phyloP scores from a whole-genome alignment of 2,113 vertebrate genomes.

The Lanius collurio region DNA sequence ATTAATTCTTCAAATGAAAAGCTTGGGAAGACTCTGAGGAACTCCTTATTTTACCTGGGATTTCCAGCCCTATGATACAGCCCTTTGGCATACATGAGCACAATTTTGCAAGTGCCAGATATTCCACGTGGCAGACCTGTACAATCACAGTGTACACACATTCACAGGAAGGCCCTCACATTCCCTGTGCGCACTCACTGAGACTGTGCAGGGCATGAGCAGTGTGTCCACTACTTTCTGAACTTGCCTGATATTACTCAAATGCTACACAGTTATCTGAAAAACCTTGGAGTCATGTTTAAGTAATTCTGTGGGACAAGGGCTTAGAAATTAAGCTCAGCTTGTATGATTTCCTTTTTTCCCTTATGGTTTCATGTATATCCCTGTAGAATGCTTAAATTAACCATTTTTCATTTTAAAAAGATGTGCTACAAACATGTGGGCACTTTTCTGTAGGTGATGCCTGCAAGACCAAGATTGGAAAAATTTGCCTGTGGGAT shows the following conservation, averaged over 20 bases:
- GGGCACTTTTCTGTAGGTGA: not conserved
- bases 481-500: not conserved
- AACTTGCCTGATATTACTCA: not conserved
- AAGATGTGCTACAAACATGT: not conserved
- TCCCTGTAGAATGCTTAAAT: not conserved
- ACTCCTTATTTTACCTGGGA: not conserved
- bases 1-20: not conserved
- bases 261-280: not conserved
- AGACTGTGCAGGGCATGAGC: not conserved
- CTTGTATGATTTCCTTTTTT: not conserved
- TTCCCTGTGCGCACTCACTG: not conserved
- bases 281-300: not conserved
- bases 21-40: not conserved
- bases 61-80: not conserved
- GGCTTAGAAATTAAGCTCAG: not conserved
- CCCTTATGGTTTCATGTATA: not conserved
- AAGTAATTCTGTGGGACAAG: not conserved
- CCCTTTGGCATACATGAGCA: not conserved
- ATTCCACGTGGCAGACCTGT: not conserved
- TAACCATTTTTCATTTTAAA: not conserved
- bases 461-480: not conserved
- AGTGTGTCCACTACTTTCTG: not conserved
- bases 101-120: not conserved
- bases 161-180: not conserved
- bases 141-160: not conserved